These are phyloP conservation scores for Coecobrya sp. DNA, from an alignment of 2,888 invertebrate genomes.

Conservation along the genomic window DNA sequence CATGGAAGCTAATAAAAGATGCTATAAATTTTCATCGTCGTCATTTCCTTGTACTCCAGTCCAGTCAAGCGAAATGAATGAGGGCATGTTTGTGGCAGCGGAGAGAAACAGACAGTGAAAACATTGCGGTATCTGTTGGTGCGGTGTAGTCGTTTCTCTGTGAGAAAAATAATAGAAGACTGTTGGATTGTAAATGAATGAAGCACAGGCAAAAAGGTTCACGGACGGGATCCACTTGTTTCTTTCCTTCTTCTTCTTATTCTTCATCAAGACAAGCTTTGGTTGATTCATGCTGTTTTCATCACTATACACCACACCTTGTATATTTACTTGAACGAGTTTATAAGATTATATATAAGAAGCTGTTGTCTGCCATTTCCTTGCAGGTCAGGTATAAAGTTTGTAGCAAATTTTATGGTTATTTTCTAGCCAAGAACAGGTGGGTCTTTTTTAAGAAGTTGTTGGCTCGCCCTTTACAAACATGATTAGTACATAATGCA, in stretches of 20 bases:
- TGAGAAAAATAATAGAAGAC: neutral
- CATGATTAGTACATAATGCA: constrained; percentile 15
- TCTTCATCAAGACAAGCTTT: too few species aligned
- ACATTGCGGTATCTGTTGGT: neutral
- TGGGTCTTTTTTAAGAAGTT: neutral
- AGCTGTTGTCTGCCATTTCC: neutral
- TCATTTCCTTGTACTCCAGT: constrained; percentile 8
- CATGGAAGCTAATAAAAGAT: constrained; percentile 73
- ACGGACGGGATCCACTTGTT: neutral
- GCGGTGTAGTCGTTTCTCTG: neutral
- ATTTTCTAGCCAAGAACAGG: neutral
- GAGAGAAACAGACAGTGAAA: neutral
- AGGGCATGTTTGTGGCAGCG: constrained; percentile 19
- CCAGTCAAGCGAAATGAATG: constrained; percentile 18
- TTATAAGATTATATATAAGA: too few species aligned
- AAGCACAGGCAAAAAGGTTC: neutral
- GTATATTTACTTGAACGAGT: too few species aligned
- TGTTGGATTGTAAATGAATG: neutral
- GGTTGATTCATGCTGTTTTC: too few species aligned
- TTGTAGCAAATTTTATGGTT: neutral
- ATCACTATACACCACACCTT: too few species aligned
- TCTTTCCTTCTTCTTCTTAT: too few species aligned
- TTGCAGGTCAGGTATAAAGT: neutral
- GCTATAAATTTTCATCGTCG: constrained; percentile 76
- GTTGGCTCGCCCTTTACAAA: neutral